Base-by-base conservation (phyloP, 92 coral and sea anemone genomes). In the Phenganax marumi region DNA sequence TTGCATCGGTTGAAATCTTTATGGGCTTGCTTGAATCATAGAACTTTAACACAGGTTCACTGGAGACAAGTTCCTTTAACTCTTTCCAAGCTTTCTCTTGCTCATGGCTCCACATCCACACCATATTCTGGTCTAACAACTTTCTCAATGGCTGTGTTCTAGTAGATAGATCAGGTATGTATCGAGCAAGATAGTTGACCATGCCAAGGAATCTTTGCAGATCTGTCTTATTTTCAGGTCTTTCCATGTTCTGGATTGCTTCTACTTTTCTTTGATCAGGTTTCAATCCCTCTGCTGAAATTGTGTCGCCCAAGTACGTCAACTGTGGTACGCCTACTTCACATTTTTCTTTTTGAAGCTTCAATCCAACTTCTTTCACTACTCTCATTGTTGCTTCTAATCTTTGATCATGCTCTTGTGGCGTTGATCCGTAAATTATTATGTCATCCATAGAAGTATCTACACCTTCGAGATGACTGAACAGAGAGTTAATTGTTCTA, bases 1-100 rank as follows among this genome's bases (percentile, higher is more conserved):
- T 58, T 47, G 77, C 88, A 85, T 85, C 88, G 46, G 88, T 48
- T 55, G 88, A 85, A 18, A 85, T 79, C 39, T 52, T 79, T n/a
- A 12, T 54, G 60, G 58, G 43, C 61, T 70, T 80, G 8, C 23
- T 75, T 52, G 86, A 77, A 52, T 86, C 89, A 63, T 77, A 76
- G 64, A 87, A 65, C 73, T 83, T 53, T 52, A 83, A 57, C 56
- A 83, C 87, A 22, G 74, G 90, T 33, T 87, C 81, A 17, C 66
- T 76, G 1, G 84, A 75, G 46, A 86, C 54, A 81, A 65, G 79
- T 47, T 75, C 80, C 60, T 65, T 75, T 73, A 73, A 49, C 10
- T 63, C 18, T 52, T 58, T 64, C 66, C 68, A 52, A 8, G 63
- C 66, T 43, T 78, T 82, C 60, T 68, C 68, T 78, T 76, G 75